Evolutionary conservation across 2,113 vertebrate species (phyloP).

Genomic region (Oncorhynchus gorbuscha): DNA sequence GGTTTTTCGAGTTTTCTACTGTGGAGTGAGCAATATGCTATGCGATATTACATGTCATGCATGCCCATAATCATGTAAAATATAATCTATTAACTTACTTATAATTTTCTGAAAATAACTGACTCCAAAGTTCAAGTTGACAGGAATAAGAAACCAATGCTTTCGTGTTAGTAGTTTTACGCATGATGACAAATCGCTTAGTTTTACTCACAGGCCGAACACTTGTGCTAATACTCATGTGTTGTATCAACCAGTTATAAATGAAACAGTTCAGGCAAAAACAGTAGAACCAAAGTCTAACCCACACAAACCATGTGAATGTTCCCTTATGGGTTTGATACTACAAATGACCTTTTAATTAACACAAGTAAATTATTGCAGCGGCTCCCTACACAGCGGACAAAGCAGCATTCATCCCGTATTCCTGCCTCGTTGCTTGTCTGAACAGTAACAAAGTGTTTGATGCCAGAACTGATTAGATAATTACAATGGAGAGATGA

Average conservation of each 20-base stretch:
- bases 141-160: too few relatives aligned
- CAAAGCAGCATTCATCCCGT: slow-evolving; percentile 74
- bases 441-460: slow-evolving; percentile 76
- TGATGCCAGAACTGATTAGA: slow-evolving; percentile 80
- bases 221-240: too few relatives aligned
- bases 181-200: background rate
- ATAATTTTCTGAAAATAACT: too few relatives aligned
- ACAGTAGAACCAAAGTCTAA: slow-evolving; percentile 71
- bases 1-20: too few relatives aligned
- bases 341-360: slow-evolving; percentile 81
- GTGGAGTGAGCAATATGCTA: too few relatives aligned
- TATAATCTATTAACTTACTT: too few relatives aligned
- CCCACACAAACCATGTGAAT: slow-evolving; percentile 65
- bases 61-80: too few relatives aligned
- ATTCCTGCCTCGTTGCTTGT: slow-evolving; percentile 64
- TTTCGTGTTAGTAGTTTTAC: background rate
- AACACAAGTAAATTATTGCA: slow-evolving; percentile 79
- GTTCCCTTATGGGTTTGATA: slow-evolving; percentile 64
- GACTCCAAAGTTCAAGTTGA: too few relatives aligned
- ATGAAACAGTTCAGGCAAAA: slow-evolving; percentile 59
- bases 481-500: slow-evolving; percentile 67
- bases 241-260: too few relatives aligned
- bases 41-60: too few relatives aligned
- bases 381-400: slow-evolving; percentile 69
- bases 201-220: background rate